These are phyloP conservation scores for Drosophila prolongata DNA, from an alignment of 2,888 invertebrate species.

Conservation along the genomic window DNA sequence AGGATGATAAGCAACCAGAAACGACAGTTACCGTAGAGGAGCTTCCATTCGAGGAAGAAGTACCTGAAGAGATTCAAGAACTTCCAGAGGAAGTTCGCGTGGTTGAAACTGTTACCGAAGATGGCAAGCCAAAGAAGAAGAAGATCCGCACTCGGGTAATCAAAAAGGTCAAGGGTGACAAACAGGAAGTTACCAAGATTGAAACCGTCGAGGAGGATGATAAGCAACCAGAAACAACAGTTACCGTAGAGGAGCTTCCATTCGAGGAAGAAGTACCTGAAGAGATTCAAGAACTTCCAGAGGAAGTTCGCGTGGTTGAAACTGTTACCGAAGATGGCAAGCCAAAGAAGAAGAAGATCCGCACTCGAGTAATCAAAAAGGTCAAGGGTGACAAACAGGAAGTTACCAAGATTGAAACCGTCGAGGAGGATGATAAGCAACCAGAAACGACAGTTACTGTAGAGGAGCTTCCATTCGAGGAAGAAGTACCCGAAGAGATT, in stretches of 20 bases:
- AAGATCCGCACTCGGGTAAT: constrained; percentile 56
- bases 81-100: constrained; percentile 51
- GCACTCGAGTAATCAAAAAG: constrained; percentile 40
- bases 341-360: constrained; percentile 30
- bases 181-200: constrained; percentile 55
- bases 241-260: constrained; percentile 43
- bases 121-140: constrained; percentile 51
- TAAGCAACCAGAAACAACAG: constrained; percentile 45
- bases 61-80: constrained; percentile 36
- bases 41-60: constrained; percentile 27
- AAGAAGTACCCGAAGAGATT: constrained; percentile 23
- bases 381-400: constrained; percentile 42
- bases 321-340: constrained; percentile 44
- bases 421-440: constrained; percentile 46
- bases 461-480: constrained; percentile 31
- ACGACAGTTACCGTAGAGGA: constrained; percentile 46
- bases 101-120: constrained; percentile 44
- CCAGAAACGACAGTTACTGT: constrained; percentile 47
- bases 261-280: constrained; percentile 25
- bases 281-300: constrained; percentile 42
- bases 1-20: constrained; percentile 40
- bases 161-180: constrained; percentile 52
- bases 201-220: constrained; percentile 54
- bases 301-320: constrained; percentile 47
- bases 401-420: constrained; percentile 45